These are phyloP conservation scores for Lamellibrachia luymesi DNA, from an alignment of 1,140 invertebrate genomes.

Conservation along the genomic window DNA sequence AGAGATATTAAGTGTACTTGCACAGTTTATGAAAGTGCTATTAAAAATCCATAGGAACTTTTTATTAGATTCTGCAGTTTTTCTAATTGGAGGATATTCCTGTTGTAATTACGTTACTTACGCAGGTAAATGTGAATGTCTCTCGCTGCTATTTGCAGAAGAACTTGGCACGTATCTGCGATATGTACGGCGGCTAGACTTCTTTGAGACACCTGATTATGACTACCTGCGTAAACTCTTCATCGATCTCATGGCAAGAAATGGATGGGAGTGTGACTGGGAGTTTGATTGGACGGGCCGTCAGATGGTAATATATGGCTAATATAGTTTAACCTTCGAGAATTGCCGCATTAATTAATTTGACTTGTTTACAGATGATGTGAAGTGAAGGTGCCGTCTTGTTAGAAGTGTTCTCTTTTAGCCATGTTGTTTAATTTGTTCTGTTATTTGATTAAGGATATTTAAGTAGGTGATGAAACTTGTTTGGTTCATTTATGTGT, in stretches of 20 bases:
- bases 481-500: background rate
- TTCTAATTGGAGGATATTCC: background rate
- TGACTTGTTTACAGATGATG: background rate
- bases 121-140: background rate
- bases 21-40: background rate
- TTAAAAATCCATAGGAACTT: background rate
- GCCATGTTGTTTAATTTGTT: background rate
- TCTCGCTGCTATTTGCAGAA: conserved; percentile 41
- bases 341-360: background rate
- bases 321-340: background rate
- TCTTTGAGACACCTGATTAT: conserved; percentile 99
- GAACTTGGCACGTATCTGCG: conserved; percentile 92
- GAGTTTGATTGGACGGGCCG: conserved; percentile 99
- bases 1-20: too few relatives aligned
- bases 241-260: conserved; percentile 89
- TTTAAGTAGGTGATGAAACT: background rate
- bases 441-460: background rate
- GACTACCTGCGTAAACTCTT: conserved; percentile 95
- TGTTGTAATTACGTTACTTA: background rate
- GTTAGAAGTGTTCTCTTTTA: background rate
- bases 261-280: conserved; percentile 89
- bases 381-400: background rate
- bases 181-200: conserved; percentile 95
- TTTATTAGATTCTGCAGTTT: conserved; percentile 7
- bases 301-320: conserved; percentile 63